These are phyloP conservation scores for Lepus oiostolus DNA, from an alignment of 2,797 vertebrate species.

Conservation along the genomic window DNA sequence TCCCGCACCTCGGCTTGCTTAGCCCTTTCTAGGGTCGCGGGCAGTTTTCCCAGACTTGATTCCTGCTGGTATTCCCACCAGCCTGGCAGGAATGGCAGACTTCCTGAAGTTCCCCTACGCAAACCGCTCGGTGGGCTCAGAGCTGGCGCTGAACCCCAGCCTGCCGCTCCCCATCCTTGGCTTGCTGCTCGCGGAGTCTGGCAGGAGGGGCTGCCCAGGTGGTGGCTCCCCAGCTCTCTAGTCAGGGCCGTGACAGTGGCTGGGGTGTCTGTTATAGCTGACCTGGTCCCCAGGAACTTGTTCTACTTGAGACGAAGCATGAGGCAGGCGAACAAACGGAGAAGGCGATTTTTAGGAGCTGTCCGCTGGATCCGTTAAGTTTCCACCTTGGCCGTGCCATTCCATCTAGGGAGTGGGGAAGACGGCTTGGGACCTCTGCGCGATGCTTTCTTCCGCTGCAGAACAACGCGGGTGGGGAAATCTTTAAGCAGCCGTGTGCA, in stretches of 20 bases:
- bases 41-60: neutral
- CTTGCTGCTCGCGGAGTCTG: neutral
- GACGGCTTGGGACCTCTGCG: neutral
- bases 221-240: too few species aligned
- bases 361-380: too few species aligned
- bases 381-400: too few species aligned
- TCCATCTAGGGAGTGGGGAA: neutral
- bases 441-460: neutral
- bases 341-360: too few species aligned
- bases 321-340: too few species aligned
- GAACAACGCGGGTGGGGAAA: neutral
- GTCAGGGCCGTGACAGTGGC: too few species aligned
- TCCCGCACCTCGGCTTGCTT: neutral
- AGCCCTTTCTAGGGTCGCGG: neutral
- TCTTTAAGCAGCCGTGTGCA: fast-evolving
- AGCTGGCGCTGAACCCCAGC: neutral
- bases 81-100: neutral
- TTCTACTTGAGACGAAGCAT: too few species aligned
- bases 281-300: too few species aligned
- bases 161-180: neutral
- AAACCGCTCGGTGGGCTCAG: neutral
- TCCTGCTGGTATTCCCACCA: neutral
- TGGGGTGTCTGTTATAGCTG: too few species aligned
- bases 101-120: neutral
- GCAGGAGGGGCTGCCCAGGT: too few species aligned